Evolutionary conservation across 1,140 invertebrate species (phyloP), one percentile per base, ranked within the genome.

Genomic region (Adelges cooleyi): DNA sequence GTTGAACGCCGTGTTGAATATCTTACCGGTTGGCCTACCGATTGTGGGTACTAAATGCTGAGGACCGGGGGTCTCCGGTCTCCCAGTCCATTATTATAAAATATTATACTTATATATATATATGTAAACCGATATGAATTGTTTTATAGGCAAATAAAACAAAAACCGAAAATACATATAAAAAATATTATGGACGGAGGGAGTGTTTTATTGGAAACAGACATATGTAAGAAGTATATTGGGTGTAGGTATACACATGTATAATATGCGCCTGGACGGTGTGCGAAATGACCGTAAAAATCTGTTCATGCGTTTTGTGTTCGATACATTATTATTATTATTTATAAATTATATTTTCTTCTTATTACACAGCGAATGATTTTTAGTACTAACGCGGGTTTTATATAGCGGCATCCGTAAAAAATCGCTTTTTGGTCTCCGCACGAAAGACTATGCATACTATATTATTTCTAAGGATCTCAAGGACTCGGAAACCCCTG

Each of bases 141-240:
- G 29, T 62, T 62, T 62, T 62, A 62, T 62, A 62, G 56, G n/a
- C 56, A 46, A 62, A 62, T 48, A 46, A 62, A 62, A 62, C 42
- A 62, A 62, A 59, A 62, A 48, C 27, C 10, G 18, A 62, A 62
- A 62, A 25, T 4, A 5, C 29, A 11, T 33, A 33, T n/a, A n/a
- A n/a, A n/a, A n/a, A n/a, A n/a, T 33, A 33, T 33, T 33, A 33
- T 33, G 5, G n/a, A 33, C 29, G 11, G 56, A 62, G 42, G n/a
- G 33, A 40, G 56, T 48, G 25, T 62, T 48, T 48, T 62, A 33
- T 48, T 48, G 25, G 17, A 25, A 20, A 62, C 25, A 20, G 56
- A 59, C 56, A 15, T n/a, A 15, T n/a, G n/a, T n/a, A n/a, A n/a
- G n/a, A n/a, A n/a, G n/a, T n/a, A n/a, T n/a, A n/a, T n/a, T n/a